phyloP scores from a whole-genome alignment of 92 coral and sea anemone genomes.

The Porites cylindrica region DNA sequence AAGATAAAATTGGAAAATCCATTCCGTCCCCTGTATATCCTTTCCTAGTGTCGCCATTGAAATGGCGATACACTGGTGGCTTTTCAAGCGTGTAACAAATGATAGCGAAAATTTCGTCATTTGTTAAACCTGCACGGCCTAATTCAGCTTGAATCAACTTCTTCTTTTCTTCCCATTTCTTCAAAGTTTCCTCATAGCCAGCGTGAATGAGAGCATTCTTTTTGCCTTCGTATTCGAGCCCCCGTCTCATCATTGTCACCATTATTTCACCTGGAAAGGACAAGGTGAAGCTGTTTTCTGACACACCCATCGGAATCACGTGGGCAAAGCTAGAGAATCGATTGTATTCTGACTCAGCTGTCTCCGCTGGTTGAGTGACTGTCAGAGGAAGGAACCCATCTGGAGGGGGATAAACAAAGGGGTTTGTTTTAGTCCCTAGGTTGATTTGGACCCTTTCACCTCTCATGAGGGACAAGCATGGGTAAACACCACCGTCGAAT shows the following conservation, averaged over 20 bases:
- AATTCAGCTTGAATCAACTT: conserved; percentile 21
- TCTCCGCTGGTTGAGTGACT: conserved; percentile 42
- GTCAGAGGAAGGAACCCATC: conserved; percentile 58
- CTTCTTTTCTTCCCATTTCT: conserved; percentile 56
- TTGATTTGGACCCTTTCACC: conserved; percentile 69
- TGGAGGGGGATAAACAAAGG: conserved; percentile 67
- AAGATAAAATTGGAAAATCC: conserved; percentile 83
- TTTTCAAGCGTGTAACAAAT: conserved; percentile 78
- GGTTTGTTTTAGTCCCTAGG: conserved; percentile 66
- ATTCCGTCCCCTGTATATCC: conserved; percentile 80
- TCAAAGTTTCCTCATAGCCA: conserved; percentile 72
- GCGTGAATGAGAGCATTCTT: conserved; percentile 79
- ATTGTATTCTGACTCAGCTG: conserved; percentile 31
- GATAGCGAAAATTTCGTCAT: conserved; percentile 65
- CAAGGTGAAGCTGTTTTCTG: conserved; percentile 67
- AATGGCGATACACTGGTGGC: conserved; percentile 80
- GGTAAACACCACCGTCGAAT: conserved; percentile 65
- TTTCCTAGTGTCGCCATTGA: conserved; percentile 74
- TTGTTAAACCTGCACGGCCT: conserved; percentile 62
- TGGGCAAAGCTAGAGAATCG: conserved; percentile 65
- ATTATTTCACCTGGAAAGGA: conserved; percentile 81
- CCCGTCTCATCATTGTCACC: conserved; percentile 79
- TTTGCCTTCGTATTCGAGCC: conserved; percentile 75
- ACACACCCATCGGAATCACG: conserved; percentile 70
- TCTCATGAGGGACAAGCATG: conserved; percentile 77